Evolutionary conservation across 1,140 invertebrate genomes (phyloP).

Genomic region (Gonatopus flavifemur): DNA sequence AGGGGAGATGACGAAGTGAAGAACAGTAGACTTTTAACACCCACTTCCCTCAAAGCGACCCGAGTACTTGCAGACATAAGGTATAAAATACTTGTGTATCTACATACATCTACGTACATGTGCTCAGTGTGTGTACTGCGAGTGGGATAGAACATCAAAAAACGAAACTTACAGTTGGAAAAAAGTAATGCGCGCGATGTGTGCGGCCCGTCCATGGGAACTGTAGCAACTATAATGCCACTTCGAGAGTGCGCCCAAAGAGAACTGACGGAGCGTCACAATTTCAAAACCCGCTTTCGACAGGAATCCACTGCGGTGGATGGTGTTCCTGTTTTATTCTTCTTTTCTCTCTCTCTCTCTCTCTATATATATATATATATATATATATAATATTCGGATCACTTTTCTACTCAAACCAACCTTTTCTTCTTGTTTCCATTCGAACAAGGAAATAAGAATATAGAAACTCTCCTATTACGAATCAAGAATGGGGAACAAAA

Average conservation of each 20-base stretch:
- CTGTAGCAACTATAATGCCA: constrained; percentile 35
- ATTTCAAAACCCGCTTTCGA: constrained; percentile 36
- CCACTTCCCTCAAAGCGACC: no score
- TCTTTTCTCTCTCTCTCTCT: constrained; percentile 12
- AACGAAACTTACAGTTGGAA: constrained; percentile 24
- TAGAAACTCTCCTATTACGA: no score
- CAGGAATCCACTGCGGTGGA: constrained; percentile 32
- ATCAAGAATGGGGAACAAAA: no score
- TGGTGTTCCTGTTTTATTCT: constrained; percentile 32
- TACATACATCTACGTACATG: no score
- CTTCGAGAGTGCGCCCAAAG: constrained; percentile 35
- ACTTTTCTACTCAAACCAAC: no score
- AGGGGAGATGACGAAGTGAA: constrained; percentile 2
- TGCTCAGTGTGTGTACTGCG: constrained; percentile 5
- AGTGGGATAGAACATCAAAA: constrained; percentile 33
- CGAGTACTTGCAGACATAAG: no score
- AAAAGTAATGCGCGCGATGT: constrained; percentile 13
- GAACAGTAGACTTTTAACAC: constrained; percentile 35
- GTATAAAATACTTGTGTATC: no score
- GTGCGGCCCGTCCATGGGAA: constrained; percentile 21
- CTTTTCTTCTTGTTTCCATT: no score
- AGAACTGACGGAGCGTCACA: constrained; percentile 39
- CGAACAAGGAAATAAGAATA: no score
- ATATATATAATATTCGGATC: no score
- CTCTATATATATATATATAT: no score